These are phyloP conservation scores for Cossypha dichroa DNA, from an alignment of 2,797 vertebrate species.

Conservation along the genomic window DNA sequence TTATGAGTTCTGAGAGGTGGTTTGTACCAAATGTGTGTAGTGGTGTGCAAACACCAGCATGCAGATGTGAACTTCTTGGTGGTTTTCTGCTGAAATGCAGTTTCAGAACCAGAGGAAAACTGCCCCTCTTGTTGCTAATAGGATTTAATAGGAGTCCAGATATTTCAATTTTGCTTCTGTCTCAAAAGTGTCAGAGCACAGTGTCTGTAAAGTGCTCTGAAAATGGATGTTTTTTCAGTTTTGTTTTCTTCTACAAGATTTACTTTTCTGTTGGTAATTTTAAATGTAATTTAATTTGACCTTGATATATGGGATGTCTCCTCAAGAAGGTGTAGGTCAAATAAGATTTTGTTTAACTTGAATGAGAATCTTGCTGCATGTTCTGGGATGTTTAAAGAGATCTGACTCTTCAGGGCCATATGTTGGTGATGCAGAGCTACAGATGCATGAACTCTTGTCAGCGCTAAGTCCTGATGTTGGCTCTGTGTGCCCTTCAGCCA, in stretches of 20 bases:
- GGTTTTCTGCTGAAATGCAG: neutral
- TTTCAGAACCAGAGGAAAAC: neutral
- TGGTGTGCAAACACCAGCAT: neutral
- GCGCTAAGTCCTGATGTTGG: accelerated
- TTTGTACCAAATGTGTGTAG: neutral
- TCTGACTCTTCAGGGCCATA: neutral
- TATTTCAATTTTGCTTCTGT: neutral
- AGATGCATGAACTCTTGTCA: accelerated
- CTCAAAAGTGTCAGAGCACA: neutral
- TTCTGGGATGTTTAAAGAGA: neutral
- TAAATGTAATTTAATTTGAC: neutral
- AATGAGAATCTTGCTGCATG: neutral
- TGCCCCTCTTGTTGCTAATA: neutral
- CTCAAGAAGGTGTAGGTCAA: neutral
- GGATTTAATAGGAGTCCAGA: neutral
- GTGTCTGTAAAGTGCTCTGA: neutral
- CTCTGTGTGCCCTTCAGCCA: neutral
- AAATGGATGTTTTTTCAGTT: neutral
- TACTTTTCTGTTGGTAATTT: neutral
- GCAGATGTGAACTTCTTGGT: neutral
- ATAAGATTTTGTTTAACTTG: neutral
- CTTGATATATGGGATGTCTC: accelerated
- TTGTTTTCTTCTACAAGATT: neutral
- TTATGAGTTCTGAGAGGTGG: neutral
- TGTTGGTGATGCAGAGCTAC: neutral